Percentiles rank a stretch among this genome's conserved stretches.
phyloP scores from a whole-genome alignment of 37 sponge, comb jelly and placozoan species.

The Amphimedon queenslandica region DNA sequence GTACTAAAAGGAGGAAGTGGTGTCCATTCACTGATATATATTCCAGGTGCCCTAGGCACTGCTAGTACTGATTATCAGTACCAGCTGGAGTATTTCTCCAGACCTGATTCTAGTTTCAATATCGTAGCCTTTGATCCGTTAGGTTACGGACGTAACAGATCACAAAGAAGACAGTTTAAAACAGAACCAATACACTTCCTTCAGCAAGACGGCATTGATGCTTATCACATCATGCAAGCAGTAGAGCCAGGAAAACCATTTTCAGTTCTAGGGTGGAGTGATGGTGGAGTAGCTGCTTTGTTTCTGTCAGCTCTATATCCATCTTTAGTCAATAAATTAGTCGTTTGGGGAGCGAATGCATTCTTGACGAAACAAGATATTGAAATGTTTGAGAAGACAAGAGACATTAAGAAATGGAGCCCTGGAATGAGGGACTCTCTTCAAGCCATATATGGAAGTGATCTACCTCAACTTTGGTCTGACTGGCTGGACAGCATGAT shows the following conservation, averaged over 20 bases:
- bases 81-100: slow-evolving; percentile 40
- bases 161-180: slow-evolving; percentile 26
- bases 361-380: slow-evolving; percentile 52
- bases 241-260: slow-evolving; percentile 28
- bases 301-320: slow-evolving; percentile 39
- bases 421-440: slow-evolving; percentile 21
- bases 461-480: slow-evolving; percentile 37
- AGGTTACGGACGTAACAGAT: slow-evolving; percentile 52
- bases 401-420: slow-evolving; percentile 59
- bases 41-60: slow-evolving; percentile 46
- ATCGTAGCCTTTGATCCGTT: slow-evolving; percentile 39
- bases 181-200: slow-evolving; percentile 11
- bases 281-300: slow-evolving; percentile 58
- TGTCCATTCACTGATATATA: slow-evolving; percentile 28
- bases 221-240: slow-evolving; percentile 33
- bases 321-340: slow-evolving; percentile 43
- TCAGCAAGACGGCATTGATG: slow-evolving; percentile 48
- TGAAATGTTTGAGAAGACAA: slow-evolving; percentile 29
- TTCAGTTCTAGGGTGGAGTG: slow-evolving; percentile 78
- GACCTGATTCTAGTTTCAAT: slow-evolving; percentile 6
- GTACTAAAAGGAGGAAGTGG: slow-evolving; percentile 20
- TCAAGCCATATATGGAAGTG: slow-evolving; percentile 45
- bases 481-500: slow-evolving; percentile 44
- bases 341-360: slow-evolving; percentile 65
- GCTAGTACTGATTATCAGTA: slow-evolving; percentile 21